phyloP scores from a whole-genome alignment of 2,113 vertebrate genomes.

The Phocoena phocoena region DNA sequence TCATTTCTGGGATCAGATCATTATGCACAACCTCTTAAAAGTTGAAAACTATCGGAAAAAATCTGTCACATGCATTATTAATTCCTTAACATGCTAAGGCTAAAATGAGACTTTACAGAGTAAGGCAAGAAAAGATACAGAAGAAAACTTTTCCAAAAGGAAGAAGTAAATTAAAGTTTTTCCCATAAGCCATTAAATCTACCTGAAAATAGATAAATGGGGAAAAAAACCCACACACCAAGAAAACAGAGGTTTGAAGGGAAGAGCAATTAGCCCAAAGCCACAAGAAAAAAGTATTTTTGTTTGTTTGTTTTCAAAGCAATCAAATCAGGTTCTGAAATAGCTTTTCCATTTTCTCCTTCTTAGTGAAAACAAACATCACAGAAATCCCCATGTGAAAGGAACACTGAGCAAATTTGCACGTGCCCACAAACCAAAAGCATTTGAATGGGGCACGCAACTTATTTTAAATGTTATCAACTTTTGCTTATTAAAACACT shows the following conservation, averaged over 20 bases:
- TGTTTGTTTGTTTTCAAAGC: constrained; percentile 63
- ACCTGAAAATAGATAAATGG: constrained; percentile 42
- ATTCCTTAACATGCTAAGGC: constrained; percentile 45
- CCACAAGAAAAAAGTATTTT: constrained; percentile 16
- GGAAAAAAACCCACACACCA: not conserved
- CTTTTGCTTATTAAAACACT: constrained; percentile 1
- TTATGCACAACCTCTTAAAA: constrained; percentile 21
- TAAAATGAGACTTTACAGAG: constrained; percentile 51
- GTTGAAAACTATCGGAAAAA: constrained; percentile 24
- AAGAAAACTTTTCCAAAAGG: constrained; percentile 38
- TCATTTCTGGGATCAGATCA: constrained; percentile 36
- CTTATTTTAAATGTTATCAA: not conserved
- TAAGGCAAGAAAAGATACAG: not conserved
- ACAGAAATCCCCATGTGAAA: constrained; percentile 3
- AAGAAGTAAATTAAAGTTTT: constrained; percentile 51
- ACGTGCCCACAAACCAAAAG: not conserved
- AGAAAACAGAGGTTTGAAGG: not conserved
- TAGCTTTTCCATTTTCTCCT: constrained; percentile 58
- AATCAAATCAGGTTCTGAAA: constrained; percentile 56
- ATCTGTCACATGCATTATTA: constrained; percentile 27
- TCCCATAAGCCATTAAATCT: constrained; percentile 37
- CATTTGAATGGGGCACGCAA: not conserved
- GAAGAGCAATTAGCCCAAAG: constrained; percentile 49
- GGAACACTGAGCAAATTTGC: constrained; percentile 3
- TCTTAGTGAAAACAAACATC: constrained; percentile 62